These are phyloP conservation scores for Microplitis mediator DNA, from an alignment of 1,140 invertebrate genomes.

Conservation along the genomic window DNA sequence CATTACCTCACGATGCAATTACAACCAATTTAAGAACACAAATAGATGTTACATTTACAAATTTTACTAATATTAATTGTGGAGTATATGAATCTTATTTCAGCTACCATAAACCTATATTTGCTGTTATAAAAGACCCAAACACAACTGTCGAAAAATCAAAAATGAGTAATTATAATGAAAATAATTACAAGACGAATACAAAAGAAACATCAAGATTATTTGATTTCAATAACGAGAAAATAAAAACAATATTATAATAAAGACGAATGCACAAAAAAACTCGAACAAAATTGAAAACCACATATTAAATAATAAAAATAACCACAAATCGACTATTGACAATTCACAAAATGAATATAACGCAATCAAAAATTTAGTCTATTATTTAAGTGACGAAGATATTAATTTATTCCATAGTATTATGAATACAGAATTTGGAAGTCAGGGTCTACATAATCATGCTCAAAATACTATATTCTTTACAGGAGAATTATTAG, in stretches of 20 bases:
- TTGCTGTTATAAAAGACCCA: not conserved
- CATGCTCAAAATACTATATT: not conserved
- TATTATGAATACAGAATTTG: too few species aligned
- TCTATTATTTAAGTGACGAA: too few species aligned
- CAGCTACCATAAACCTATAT: conserved; percentile 18
- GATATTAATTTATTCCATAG: too few species aligned
- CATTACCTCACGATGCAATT: not conserved
- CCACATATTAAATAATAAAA: too few species aligned
- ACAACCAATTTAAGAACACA: conserved; percentile 20
- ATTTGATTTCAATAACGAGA: too few species aligned
- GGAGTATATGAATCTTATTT: conserved; percentile 20
- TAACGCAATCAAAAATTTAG: too few species aligned
- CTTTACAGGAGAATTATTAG: not conserved
- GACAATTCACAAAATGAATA: too few species aligned
- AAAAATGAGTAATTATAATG: not conserved
- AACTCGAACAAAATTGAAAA: too few species aligned
- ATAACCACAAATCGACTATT: too few species aligned
- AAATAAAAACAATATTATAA: too few species aligned
- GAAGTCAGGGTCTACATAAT: not conserved
- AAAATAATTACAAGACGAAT: not conserved
- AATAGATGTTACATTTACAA: conserved; percentile 22
- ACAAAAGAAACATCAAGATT: too few species aligned
- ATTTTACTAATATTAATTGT: not conserved
- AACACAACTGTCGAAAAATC: not conserved
- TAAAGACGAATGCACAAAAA: too few species aligned